phyloP scores from a whole-genome alignment of 2,888 invertebrate genomes.

The Aphrophora alni region DNA sequence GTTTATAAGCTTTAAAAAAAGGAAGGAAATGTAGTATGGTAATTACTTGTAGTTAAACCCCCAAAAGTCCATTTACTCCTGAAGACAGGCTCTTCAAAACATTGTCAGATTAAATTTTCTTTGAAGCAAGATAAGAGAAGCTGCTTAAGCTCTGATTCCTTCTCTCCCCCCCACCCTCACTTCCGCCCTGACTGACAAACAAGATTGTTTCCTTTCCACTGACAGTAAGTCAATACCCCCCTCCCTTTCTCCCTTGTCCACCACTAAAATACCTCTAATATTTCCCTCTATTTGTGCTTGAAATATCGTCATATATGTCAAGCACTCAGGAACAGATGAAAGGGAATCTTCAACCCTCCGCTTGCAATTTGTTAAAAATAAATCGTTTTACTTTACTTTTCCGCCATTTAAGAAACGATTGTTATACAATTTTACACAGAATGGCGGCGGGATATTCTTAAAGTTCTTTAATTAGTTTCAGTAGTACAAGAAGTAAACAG shows the following conservation, averaged over 20 bases:
- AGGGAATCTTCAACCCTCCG: not conserved
- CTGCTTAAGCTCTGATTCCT: conserved; percentile 13
- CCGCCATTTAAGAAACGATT: not conserved
- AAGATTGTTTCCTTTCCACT: not conserved
- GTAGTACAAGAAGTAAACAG: no score
- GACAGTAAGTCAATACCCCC: not conserved
- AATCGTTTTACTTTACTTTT: not conserved
- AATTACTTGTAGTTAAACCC: not conserved
- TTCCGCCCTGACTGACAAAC: conserved; percentile 6
- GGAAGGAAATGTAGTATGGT: no score
- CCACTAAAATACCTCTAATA: conserved; percentile 2
- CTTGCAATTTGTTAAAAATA: not conserved
- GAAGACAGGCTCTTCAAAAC: not conserved
- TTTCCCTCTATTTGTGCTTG: not conserved
- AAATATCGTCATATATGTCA: conserved; percentile 9
- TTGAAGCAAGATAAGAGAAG: conserved; percentile 2
- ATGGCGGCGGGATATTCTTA: no score
- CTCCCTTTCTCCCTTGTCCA: not conserved
- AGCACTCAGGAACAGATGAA: not conserved
- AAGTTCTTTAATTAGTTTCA: no score
- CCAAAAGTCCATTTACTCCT: not conserved
- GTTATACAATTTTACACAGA: not conserved
- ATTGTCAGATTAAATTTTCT: conserved; percentile 6
- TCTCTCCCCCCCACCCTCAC: conserved; percentile 15
- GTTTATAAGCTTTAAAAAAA: no score